A percentile compares a stretch with the other conserved stretches of the same genome.
Evolutionary conservation across 2,113 vertebrate genomes (phyloP).

Genomic region (Laticauda laticaudata): DNA sequence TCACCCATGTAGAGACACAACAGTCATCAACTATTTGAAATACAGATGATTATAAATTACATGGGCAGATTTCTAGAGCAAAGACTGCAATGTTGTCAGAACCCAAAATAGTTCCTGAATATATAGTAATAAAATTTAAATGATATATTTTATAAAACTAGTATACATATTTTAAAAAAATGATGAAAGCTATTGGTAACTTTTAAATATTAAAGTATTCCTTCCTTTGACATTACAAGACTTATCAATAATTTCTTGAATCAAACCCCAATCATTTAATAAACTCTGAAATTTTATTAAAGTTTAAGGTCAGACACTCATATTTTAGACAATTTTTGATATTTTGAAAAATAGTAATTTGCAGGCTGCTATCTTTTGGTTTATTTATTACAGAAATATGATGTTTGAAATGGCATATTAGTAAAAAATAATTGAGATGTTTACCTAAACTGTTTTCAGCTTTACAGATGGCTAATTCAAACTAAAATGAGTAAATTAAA

Average conservation of each 20-base stretch:
- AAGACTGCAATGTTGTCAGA: background rate
- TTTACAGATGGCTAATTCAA: background rate
- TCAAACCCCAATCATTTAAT: slow-evolving; percentile 1
- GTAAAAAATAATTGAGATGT: background rate
- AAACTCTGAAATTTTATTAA: slow-evolving; percentile 20
- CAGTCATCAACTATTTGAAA: background rate
- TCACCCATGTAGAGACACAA: background rate
- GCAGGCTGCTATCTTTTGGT: background rate
- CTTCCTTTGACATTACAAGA: background rate
- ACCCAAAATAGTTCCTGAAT: background rate
- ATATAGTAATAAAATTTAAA: background rate
- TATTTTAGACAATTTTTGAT: slow-evolving; percentile 34
- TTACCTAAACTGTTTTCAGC: too few species aligned
- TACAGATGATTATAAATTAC: background rate
- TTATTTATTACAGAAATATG: slow-evolving; percentile 11
- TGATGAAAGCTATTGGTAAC: background rate
- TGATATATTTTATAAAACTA: background rate
- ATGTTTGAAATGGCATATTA: background rate
- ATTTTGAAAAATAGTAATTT: slow-evolving; percentile 37
- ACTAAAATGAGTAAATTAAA: background rate
- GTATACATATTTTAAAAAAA: background rate
- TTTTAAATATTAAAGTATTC: background rate
- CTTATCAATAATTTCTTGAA: background rate
- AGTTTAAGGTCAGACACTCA: slow-evolving; percentile 35
- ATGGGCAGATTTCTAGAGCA: background rate